Conservation (phyloP, 2,797 vertebrate species). For the Spatula clypeata region DNA sequence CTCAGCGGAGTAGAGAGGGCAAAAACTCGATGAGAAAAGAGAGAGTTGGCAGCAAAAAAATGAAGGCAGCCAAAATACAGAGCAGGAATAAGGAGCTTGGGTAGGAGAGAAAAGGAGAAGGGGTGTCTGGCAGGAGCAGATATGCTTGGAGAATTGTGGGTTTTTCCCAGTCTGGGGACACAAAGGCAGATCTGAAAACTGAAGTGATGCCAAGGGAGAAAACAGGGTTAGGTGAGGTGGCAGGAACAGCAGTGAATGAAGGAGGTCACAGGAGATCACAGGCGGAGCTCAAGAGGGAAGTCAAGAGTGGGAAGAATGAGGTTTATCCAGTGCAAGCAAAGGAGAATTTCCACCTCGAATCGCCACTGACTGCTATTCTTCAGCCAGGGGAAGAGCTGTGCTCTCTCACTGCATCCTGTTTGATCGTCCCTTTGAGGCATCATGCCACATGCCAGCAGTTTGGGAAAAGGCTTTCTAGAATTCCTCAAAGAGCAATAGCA, state of each 20-base stretch:
- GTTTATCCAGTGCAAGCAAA: background rate
- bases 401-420: background rate
- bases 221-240: background rate
- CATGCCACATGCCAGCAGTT: background rate
- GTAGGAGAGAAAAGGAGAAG: constrained; percentile 14
- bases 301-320: background rate
- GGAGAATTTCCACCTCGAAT: background rate
- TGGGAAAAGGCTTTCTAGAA: background rate
- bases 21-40: constrained; percentile 43
- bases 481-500: fast-evolving
- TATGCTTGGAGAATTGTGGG: constrained; percentile 34
- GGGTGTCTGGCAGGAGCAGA: background rate
- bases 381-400: background rate
- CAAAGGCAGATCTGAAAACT: background rate
- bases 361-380: fast-evolving
- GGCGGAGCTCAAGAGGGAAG: background rate
- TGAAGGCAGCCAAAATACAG: constrained; percentile 40
- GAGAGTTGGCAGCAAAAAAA: constrained; percentile 36
- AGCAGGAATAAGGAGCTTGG: constrained; percentile 49
- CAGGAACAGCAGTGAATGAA: background rate
- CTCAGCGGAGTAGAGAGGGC: constrained; percentile 55
- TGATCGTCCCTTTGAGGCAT: background rate
- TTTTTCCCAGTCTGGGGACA: constrained; percentile 5
- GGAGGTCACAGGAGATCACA: background rate
- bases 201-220: constrained; percentile 32